These are phyloP conservation scores for Acrossocheilus fasciatus DNA, from an alignment of 2,797 vertebrate species.

Conservation along the genomic window DNA sequence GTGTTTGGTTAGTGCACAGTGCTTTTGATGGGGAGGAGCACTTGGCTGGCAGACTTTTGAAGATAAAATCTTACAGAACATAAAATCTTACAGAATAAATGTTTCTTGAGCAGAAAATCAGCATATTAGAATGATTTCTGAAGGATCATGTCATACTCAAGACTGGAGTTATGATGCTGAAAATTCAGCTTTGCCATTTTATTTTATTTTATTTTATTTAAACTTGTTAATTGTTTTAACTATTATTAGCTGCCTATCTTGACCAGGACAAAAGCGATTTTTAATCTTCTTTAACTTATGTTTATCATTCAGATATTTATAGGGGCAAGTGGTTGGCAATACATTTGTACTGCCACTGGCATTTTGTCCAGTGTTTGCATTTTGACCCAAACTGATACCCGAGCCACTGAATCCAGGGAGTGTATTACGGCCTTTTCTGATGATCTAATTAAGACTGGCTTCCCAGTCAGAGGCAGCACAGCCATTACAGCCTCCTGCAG, in stretches of 20 bases:
- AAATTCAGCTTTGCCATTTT: neutral
- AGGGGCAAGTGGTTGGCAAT: neutral
- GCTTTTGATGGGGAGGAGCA: neutral
- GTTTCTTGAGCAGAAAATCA: neutral
- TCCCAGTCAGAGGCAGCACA: conserved; percentile 57
- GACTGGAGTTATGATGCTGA: neutral
- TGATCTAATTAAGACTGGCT: conserved; percentile 63
- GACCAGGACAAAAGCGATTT: neutral
- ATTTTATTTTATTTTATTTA: neutral
- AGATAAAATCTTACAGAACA: neutral
- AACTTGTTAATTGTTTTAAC: neutral
- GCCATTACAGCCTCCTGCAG: conserved; percentile 51
- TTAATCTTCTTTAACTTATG: neutral
- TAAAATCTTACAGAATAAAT: neutral
- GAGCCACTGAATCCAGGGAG: conserved; percentile 48
- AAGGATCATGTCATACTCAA: neutral
- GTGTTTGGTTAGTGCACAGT: neutral
- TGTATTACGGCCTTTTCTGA: conserved; percentile 57
- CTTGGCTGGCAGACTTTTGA: neutral
- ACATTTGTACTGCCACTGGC: conserved; percentile 10
- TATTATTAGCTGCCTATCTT: neutral
- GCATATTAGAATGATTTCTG: neutral
- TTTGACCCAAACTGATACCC: conserved; percentile 52
- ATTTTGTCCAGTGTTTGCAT: conserved; percentile 46
- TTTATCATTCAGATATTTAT: neutral